Conservation (phyloP, 1,140 invertebrate genomes). For the Drosophila pallidifrons region DNA sequence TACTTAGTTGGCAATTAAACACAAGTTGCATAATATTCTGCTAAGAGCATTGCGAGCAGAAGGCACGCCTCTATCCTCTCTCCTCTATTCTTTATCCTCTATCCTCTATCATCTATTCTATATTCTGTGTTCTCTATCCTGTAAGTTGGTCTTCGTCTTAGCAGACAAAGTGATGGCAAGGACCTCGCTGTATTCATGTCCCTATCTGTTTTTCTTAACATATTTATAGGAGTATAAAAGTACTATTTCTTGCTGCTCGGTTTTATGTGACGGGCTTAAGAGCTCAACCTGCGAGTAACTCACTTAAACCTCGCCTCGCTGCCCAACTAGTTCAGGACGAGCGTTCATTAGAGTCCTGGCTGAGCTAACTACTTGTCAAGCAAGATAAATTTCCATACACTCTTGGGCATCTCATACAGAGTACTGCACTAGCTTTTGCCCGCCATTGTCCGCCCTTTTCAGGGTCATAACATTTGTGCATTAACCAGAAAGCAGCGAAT, state of each 20-base stretch:
- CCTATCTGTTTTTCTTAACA: background rate
- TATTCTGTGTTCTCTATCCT: no score
- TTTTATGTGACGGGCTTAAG: constrained; percentile 19
- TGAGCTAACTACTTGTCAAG: background rate
- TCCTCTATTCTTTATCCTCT: no score
- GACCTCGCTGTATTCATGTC: background rate
- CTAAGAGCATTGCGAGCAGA: background rate
- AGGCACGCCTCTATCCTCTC: background rate
- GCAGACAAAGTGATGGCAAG: background rate
- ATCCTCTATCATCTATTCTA: no score
- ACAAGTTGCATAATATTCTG: background rate
- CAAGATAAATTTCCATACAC: background rate
- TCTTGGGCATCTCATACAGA: background rate
- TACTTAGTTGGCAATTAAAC: constrained; percentile 3
- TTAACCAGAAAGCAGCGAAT: no score
- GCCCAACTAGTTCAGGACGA: constrained; percentile 69
- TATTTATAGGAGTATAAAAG: background rate
- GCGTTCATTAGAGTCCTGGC: constrained; percentile 44
- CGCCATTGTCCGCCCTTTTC: no score
- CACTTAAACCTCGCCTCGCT: constrained; percentile 43
- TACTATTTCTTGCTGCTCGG: background rate
- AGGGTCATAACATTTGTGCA: no score
- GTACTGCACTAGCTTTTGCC: background rate
- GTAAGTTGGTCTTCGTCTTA: background rate
- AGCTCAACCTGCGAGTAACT: constrained; percentile 17